A percentile compares a stretch with the other conserved stretches of the same genome.
Evolutionary conservation across 2,888 invertebrate species (phyloP).

Genomic region (Catocala sponsa): DNA sequence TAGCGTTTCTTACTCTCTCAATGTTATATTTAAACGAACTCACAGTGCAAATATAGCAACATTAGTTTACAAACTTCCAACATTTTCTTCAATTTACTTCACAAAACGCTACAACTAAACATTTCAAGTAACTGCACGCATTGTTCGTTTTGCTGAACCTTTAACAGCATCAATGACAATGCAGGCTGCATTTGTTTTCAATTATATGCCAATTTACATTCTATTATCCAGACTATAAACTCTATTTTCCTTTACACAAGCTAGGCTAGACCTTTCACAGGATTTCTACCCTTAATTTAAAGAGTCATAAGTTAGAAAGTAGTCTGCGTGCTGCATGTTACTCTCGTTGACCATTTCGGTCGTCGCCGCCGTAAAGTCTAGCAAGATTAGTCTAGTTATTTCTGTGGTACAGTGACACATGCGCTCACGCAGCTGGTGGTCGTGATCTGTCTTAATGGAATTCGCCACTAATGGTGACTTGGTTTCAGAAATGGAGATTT

Average conservation of each 20-base stretch:
- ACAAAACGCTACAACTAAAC: slow-evolving; percentile 41
- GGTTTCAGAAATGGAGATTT: slow-evolving; percentile 54
- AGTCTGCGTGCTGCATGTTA: slow-evolving; percentile 33
- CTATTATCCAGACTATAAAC: slow-evolving; percentile 23
- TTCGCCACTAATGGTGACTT: slow-evolving; percentile 58
- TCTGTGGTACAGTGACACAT: slow-evolving; percentile 68
- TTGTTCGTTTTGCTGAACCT: slow-evolving; percentile 51
- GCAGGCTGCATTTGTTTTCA: slow-evolving; percentile 28
- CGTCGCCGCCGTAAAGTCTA: slow-evolving; percentile 67
- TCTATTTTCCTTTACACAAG: slow-evolving; percentile 24
- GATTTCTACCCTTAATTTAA: slow-evolving; percentile 33
- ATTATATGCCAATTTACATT: slow-evolving; percentile 16
- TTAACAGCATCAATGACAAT: slow-evolving; percentile 53
- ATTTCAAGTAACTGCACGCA: slow-evolving; percentile 40
- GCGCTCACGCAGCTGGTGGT: slow-evolving; percentile 65
- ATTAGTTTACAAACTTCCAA: slow-evolving; percentile 44
- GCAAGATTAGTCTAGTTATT: slow-evolving; percentile 63
- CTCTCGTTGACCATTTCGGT: slow-evolving; percentile 61
- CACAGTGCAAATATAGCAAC: slow-evolving; percentile 14
- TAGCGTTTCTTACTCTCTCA: not conserved
- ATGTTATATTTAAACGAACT: slow-evolving; percentile 23
- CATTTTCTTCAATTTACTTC: slow-evolving; percentile 46
- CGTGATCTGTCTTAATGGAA: slow-evolving; percentile 68
- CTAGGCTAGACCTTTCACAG: slow-evolving; percentile 15
- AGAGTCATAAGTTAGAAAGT: slow-evolving; percentile 31